Evolutionary conservation across 2,888 invertebrate genomes (phyloP).

Genomic region (Sisyra terminalis): DNA sequence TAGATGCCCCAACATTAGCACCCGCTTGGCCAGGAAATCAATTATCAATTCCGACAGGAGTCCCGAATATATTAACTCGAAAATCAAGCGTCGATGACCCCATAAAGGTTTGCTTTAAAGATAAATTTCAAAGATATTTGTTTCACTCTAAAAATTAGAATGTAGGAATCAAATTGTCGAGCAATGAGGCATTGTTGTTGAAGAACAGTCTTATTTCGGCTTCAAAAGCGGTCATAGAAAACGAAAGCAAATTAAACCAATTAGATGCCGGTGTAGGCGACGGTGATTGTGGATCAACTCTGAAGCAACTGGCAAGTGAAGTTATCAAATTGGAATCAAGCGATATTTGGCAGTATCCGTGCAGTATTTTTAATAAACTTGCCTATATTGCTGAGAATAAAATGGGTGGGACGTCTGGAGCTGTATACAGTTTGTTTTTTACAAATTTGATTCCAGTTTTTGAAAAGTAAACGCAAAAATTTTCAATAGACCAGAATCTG

Average conservation of each 20-base stretch:
- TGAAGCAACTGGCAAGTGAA: constrained; percentile 37
- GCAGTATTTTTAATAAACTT: constrained; percentile 29
- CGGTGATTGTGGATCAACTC: constrained; percentile 52
- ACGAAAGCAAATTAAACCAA: constrained; percentile 33
- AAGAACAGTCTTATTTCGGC: constrained; percentile 27
- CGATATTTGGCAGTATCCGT: constrained; percentile 17
- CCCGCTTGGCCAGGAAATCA: constrained; percentile 36
- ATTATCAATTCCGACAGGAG: constrained; percentile 22
- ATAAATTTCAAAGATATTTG: too few species aligned
- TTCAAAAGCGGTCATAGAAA: constrained; percentile 30
- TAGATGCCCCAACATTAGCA: constrained; percentile 37
- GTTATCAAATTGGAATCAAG: constrained; percentile 21
- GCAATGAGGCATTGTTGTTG: constrained; percentile 14
- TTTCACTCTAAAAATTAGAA: too few species aligned
- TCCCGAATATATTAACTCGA: constrained; percentile 1
- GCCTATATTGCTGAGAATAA: constrained; percentile 41
- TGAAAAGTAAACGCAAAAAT: constrained; percentile 20
- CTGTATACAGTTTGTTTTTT: constrained; percentile 52
- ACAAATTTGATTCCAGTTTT: constrained; percentile 35
- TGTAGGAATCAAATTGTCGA: too few species aligned
- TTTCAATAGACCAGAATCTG: too few species aligned
- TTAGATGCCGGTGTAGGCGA: constrained; percentile 50
- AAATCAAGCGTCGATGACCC: too few species aligned
- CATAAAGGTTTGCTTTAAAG: too few species aligned
- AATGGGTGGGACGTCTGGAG: constrained; percentile 66